A percentile compares a stretch with the other conserved stretches of the same genome.
Conservation (phyloP, 2,797 vertebrate genomes). For the Gouania willdenowi region DNA sequence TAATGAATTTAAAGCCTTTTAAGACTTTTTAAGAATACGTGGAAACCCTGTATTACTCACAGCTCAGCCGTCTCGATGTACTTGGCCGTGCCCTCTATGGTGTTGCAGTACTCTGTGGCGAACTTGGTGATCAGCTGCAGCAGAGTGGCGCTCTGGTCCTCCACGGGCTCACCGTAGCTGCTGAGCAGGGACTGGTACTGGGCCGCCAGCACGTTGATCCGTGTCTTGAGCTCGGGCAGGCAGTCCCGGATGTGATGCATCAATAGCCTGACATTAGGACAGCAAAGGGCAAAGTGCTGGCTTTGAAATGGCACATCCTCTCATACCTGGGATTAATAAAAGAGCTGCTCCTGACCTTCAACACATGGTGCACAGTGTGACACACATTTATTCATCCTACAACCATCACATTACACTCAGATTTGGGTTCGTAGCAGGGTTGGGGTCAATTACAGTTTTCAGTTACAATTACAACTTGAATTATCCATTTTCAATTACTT, state of each 20-base stretch:
- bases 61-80: slow-evolving; percentile 97
- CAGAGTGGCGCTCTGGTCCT: slow-evolving; percentile 94
- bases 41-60: slow-evolving; percentile 73
- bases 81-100: slow-evolving; percentile 98
- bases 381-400: too few species aligned
- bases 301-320: not conserved
- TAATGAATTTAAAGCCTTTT: too few species aligned
- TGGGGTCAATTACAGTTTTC: too few species aligned
- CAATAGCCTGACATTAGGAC: slow-evolving; percentile 77
- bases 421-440: too few species aligned
- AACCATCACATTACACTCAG: too few species aligned
- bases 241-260: slow-evolving; percentile 99
- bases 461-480: too few species aligned
- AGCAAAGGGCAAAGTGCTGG: slow-evolving; percentile 23
- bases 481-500: too few species aligned
- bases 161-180: slow-evolving; percentile 96
- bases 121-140: slow-evolving; percentile 99
- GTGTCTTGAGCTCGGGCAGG: slow-evolving; percentile 95
- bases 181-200: slow-evolving; percentile 97
- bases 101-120: slow-evolving; percentile 98
- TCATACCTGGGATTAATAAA: not conserved
- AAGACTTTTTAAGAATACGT: too few species aligned
- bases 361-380: too few species aligned
- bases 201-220: slow-evolving; percentile 95
- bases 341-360: not conserved